A percentile compares a stretch with the other conserved stretches of the same genome.
Evolutionary conservation across 2,888 invertebrate genomes (phyloP).

Genomic region (Pheosia tremula): DNA sequence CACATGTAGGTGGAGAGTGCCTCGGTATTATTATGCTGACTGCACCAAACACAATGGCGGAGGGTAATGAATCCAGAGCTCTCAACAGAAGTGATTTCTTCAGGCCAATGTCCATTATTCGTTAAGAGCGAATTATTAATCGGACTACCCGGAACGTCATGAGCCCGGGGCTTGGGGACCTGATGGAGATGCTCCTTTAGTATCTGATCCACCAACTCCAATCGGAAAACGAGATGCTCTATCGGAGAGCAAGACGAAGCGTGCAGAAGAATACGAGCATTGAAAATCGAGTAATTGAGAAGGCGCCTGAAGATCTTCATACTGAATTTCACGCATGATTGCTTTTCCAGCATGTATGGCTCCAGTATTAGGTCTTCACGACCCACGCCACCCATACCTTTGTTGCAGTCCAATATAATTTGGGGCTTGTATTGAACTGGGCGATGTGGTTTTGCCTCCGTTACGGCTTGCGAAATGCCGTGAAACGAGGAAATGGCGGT

Average conservation of each 20-base stretch:
- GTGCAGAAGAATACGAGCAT: not conserved
- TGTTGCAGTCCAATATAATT: not conserved
- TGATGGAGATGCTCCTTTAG: no score
- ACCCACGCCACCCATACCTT: not conserved
- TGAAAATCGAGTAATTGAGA: not conserved
- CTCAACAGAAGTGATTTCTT: no score
- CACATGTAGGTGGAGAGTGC: no score
- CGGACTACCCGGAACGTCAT: no score
- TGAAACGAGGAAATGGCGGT: not conserved
- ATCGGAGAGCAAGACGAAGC: not conserved
- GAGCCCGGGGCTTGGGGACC: not conserved
- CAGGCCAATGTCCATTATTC: no score
- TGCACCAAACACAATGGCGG: no score
- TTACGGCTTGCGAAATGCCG: not conserved
- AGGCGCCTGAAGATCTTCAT: not conserved
- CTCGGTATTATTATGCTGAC: no score
- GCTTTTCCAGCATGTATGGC: not conserved
- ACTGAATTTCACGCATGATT: not conserved
- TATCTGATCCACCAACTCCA: no score
- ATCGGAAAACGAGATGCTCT: no score
- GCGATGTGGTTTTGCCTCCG: not conserved
- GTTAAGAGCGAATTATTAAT: no score
- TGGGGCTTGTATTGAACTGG: conserved; percentile 10
- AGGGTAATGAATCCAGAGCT: no score
- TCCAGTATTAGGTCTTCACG: not conserved